phyloP scores from a whole-genome alignment of 2,797 vertebrate genomes.

The Propithecus deckenii region DNA sequence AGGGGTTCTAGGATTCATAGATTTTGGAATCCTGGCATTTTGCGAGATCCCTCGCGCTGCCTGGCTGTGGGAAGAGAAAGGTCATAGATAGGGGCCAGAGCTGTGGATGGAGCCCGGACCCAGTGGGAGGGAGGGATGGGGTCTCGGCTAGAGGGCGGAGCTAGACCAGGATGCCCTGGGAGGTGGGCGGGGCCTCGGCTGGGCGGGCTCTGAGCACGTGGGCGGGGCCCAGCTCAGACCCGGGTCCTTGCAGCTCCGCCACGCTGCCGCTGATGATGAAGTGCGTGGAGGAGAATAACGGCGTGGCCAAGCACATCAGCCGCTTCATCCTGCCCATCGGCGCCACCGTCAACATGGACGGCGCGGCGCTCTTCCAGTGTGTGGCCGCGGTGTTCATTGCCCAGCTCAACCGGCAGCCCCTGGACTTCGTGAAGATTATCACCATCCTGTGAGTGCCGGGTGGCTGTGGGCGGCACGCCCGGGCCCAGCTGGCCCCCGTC shows the following conservation, averaged over 20 bases:
- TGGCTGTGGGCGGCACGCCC: background rate
- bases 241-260: constrained; percentile 86
- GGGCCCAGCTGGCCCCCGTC: too few species aligned
- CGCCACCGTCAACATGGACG: constrained; percentile 95
- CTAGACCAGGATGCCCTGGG: background rate
- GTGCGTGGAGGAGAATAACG: constrained; percentile 93
- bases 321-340: constrained; percentile 95
- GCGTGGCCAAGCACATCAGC: constrained; percentile 92
- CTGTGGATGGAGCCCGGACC: background rate
- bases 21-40: background rate
- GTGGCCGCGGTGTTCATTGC: constrained; percentile 94
- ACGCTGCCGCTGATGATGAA: constrained; percentile 95
- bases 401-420: constrained; percentile 86
- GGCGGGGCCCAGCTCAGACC: background rate
- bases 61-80: background rate
- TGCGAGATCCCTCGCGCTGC: background rate
- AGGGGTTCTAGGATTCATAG: background rate
- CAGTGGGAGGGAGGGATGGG: fast-evolving
- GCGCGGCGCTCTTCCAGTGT: constrained; percentile 94
- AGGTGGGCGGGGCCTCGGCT: background rate
- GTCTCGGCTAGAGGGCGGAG: background rate
- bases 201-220: too few species aligned
- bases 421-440: constrained; percentile 92
- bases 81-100: too few species aligned
- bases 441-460: constrained; percentile 90